Conservation (phyloP, 2,113 vertebrate genomes). For the Ceuthmochares aereus region DNA sequence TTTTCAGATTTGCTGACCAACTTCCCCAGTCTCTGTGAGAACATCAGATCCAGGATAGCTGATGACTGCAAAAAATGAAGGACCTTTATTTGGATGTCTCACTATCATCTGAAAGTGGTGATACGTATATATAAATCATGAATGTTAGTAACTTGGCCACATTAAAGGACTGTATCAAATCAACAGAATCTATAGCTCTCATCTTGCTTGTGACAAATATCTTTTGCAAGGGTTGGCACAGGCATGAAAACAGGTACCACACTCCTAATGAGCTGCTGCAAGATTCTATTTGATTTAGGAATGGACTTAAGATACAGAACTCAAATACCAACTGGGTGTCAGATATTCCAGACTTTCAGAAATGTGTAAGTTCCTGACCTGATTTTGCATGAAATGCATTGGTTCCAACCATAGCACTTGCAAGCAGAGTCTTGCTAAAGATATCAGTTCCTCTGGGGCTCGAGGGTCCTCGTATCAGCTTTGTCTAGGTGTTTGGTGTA, state of each 20-base stretch:
- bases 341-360: too few relatives aligned
- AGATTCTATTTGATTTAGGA: not conserved
- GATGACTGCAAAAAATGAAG: not conserved
- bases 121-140: not conserved
- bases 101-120: not conserved
- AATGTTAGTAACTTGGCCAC: not conserved
- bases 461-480: too few relatives aligned
- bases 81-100: not conserved
- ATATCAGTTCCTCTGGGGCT: too few relatives aligned
- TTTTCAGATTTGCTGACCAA: not conserved
- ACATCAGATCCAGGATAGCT: not conserved
- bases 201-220: not conserved
- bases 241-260: not conserved
- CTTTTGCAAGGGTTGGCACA: not conserved
- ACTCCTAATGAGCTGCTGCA: not conserved
- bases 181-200: not conserved
- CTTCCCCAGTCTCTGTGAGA: not conserved
- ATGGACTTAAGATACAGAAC: not conserved
- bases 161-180: not conserved
- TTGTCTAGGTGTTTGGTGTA: too few relatives aligned
- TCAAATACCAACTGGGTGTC: not conserved
- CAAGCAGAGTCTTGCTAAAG: too few relatives aligned
- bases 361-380: too few relatives aligned
- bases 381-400: too few relatives aligned
- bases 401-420: too few relatives aligned